These are phyloP conservation scores for Drosophila pectinifera DNA, from an alignment of 1,140 invertebrate species.

Conservation along the genomic window DNA sequence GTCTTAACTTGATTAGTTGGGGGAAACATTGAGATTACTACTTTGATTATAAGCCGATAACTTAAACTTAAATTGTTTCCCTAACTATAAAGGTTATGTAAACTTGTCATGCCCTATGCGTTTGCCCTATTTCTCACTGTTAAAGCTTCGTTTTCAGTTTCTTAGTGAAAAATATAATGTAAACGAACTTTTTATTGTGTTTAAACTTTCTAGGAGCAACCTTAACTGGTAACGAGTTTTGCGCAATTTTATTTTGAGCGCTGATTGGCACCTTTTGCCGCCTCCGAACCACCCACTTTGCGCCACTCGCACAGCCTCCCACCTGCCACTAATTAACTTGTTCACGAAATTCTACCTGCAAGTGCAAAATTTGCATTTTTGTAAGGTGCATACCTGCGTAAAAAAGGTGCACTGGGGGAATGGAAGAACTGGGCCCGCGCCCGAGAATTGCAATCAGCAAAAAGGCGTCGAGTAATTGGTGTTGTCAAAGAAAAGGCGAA, in stretches of 20 bases:
- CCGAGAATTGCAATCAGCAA: conserved; percentile 47
- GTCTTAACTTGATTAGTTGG: no score
- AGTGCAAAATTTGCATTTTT: conserved; percentile 51
- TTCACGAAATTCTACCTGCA: conserved; percentile 19
- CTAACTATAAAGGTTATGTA: not conserved
- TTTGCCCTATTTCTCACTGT: not conserved
- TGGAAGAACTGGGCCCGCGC: not conserved
- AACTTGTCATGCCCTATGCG: not conserved
- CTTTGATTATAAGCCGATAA: no score
- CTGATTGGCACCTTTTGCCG: conserved; percentile 28
- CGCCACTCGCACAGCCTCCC: not conserved
- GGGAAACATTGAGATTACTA: no score
- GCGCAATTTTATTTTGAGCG: conserved; percentile 33
- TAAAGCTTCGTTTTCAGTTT: conserved; percentile 3
- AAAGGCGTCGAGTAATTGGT: conserved; percentile 66
- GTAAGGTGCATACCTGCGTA: not conserved
- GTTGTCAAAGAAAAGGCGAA: conserved; percentile 15
- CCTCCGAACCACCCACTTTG: not conserved
- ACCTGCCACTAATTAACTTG: conserved; percentile 36
- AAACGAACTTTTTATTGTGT: conserved; percentile 14
- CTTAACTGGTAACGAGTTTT: conserved; percentile 10
- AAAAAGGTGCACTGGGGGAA: conserved; percentile 17
- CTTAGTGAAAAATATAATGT: conserved; percentile 5
- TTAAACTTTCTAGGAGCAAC: conserved; percentile 1
- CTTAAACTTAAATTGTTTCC: not conserved